Base-by-base conservation (phyloP, 2,888 invertebrate genomes). In the Erebia aethiops region DNA sequence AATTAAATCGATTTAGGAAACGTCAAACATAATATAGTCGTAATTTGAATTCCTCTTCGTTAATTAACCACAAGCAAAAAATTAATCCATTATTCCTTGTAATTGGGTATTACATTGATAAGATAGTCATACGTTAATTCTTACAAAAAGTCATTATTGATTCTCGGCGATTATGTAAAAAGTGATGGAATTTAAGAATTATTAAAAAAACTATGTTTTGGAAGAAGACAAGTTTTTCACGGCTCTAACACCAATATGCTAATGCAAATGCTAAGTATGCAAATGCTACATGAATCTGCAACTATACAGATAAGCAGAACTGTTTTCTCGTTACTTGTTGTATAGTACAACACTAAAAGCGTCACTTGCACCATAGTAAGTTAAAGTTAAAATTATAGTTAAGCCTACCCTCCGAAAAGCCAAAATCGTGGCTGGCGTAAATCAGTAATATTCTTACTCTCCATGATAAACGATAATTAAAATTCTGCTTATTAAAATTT, bases 41-140 rank as follows among this genome's bases (percentile, higher is more conserved):
- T 57, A 14, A 57, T 57, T 57, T 35, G 21, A 64, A 52, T 35
- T 52, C 49, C 26, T 35, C 26, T 26, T 4, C 16, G 35, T 2
- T 26, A 51, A n/a, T 46, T 18, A 62, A 7, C 46, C 18, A 26
- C 49, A 14, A 21, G 43, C 5, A 35, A 35, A 35, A 52, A 52
- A 51, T 13, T 66, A 66, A 66, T 66, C 65, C 56, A 13, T 56
- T 56, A 66, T 41, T 66, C 56, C 65, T n/a, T 66, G 43, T 57
- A 57, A 69, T 68, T 68, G 61, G 61, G 52, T 21, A 68, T 68
- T 54, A 68, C 21, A 26, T 14, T 54, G 60, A 68, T 68, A 61
- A 68, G 68, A 68, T 61, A 68, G 52, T n/a, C 26, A 52, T 52
- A 52, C 63, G 26, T 63, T 49, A 49, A 62, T 51, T 64, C 26